These are phyloP conservation scores for Conus betulinus DNA, from an alignment of 1,140 invertebrate species.

Conservation along the genomic window DNA sequence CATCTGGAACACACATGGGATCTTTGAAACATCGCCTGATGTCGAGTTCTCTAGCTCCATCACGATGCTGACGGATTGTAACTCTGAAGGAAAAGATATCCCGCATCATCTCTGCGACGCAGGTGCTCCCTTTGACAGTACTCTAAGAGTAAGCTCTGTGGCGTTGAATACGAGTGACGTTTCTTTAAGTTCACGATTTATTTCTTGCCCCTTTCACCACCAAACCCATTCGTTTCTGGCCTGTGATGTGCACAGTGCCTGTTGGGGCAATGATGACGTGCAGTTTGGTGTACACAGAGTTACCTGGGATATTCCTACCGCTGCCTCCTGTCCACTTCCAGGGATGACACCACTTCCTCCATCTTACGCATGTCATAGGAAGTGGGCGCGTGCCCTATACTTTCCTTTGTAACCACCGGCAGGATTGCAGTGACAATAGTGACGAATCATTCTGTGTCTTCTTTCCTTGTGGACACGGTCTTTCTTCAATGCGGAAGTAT, in stretches of 20 bases:
- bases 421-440: conserved; percentile 6
- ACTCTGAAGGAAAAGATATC: too few species aligned
- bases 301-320: not conserved
- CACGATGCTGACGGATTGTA: too few species aligned
- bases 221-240: conserved; percentile 14
- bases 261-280: not conserved
- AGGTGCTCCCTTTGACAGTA: not conserved
- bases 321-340: not conserved
- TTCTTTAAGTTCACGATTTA: not conserved
- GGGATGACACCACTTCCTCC: conserved; percentile 9
- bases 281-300: not conserved
- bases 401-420: conserved; percentile 32
- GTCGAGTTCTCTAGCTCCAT: not conserved
- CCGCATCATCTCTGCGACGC: not conserved
- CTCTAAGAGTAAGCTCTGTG: not conserved
- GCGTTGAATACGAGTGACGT: not conserved
- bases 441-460: conserved; percentile 19
- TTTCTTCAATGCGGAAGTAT: not conserved
- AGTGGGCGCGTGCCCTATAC: conserved; percentile 8
- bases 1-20: too few species aligned
- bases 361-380: not conserved
- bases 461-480: not conserved
- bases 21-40: not conserved
- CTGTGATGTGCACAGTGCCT: conserved; percentile 7
- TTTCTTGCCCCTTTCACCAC: not conserved